Percentiles rank a stretch among this genome's conserved stretches.
phyloP scores from a whole-genome alignment of 1,140 invertebrate genomes.

The Latrodectus geometricus region DNA sequence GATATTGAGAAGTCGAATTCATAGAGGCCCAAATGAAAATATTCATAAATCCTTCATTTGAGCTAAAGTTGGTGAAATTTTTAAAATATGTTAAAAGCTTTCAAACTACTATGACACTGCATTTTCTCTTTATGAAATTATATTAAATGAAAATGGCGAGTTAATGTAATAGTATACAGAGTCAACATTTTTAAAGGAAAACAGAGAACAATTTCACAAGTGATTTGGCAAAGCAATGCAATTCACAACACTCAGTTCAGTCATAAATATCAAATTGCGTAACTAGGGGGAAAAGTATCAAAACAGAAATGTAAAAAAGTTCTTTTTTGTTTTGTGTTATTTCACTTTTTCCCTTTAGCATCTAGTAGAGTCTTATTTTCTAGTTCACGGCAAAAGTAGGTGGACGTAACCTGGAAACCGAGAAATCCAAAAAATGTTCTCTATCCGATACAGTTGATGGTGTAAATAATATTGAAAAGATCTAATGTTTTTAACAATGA shows the following conservation, averaged over 20 bases:
- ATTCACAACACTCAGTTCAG: not conserved
- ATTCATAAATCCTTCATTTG: too few species aligned
- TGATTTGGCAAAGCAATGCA: too few species aligned
- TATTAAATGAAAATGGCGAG: too few species aligned
- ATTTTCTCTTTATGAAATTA: too few species aligned
- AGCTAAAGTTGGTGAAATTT: too few species aligned
- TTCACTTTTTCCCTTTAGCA: not conserved
- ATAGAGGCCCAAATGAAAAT: too few species aligned
- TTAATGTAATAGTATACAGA: too few species aligned
- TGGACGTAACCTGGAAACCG: constrained; percentile 52
- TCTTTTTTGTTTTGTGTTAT: constrained; percentile 14
- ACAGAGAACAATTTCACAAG: too few species aligned
- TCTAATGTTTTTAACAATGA: constrained; percentile 46
- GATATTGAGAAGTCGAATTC: too few species aligned
- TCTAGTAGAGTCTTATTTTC: constrained; percentile 22
- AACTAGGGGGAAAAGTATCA: not conserved
- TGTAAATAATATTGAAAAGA: constrained; percentile 21
- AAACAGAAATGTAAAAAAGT: not conserved
- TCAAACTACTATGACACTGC: too few species aligned
- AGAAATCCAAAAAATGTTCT: constrained; percentile 21
- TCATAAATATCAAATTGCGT: not conserved
- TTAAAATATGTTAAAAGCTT: too few species aligned
- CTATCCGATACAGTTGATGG: not conserved
- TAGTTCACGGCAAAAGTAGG: constrained; percentile 59
- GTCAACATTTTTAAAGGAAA: too few species aligned